Percentiles rank a stretch among this genome's conserved stretches.
These are phyloP conservation scores for Miniopterus natalensis DNA, from an alignment of 2,113 vertebrate genomes.

Conservation along the genomic window DNA sequence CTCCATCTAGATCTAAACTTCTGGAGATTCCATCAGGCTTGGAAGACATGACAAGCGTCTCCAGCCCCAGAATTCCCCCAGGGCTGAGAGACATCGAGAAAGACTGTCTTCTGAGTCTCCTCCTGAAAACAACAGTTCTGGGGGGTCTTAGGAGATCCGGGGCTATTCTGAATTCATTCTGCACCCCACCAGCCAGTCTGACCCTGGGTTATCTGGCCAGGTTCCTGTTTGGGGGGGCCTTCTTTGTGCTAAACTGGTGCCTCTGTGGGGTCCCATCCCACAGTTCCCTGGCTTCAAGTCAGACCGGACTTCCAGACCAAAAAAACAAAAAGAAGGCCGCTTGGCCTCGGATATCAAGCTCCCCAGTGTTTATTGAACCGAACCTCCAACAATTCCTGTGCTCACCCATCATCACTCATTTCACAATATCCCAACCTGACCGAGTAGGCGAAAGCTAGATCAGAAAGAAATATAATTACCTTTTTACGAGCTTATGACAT, in stretches of 20 bases:
- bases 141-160: not conserved
- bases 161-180: not conserved
- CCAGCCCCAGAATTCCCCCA: constrained; percentile 34
- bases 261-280: not conserved
- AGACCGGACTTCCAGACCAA: constrained; percentile 78
- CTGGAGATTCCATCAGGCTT: constrained; percentile 69
- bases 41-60: constrained; percentile 72
- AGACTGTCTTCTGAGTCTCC: not conserved
- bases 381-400: constrained; percentile 79
- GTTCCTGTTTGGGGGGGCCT: not conserved
- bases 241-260: not conserved
- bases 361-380: constrained; percentile 76
- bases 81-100: constrained; percentile 7
- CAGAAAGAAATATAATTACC: constrained; percentile 91
- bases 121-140: not conserved
- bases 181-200: no score
- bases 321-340: constrained; percentile 62
- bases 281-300: not conserved
- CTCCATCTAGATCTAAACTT: constrained; percentile 62
- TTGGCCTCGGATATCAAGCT: constrained; percentile 75
- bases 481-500: constrained; percentile 90
- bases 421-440: constrained; percentile 87
- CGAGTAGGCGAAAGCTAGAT: constrained; percentile 89
- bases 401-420: constrained; percentile 84
- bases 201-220: not conserved